phyloP scores from a whole-genome alignment of 2,797 vertebrate genomes.

The Ctenopoma multispine region DNA sequence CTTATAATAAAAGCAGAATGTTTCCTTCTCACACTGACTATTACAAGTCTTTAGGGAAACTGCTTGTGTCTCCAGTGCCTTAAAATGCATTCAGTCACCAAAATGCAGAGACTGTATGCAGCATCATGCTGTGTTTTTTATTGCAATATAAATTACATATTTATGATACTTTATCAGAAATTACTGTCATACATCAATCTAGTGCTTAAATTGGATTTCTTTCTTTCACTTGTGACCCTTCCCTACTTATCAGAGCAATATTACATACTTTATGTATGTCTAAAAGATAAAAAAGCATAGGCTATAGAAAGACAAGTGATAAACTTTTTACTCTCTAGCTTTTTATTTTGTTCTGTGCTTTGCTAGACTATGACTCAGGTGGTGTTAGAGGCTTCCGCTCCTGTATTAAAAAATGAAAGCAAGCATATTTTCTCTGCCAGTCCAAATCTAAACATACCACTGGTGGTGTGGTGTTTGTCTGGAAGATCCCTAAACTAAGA shows the following conservation, averaged over 20 bases:
- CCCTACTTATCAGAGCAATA: background rate
- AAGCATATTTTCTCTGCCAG: constrained; percentile 9
- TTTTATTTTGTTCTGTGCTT: background rate
- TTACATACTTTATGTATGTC: background rate
- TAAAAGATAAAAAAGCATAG: background rate
- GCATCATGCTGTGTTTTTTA: background rate
- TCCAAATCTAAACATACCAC: constrained; percentile 22
- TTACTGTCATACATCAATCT: background rate
- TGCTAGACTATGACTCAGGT: background rate
- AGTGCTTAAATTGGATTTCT: background rate
- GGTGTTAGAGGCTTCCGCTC: background rate
- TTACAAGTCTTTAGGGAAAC: too few relatives aligned
- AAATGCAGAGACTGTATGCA: too few relatives aligned
- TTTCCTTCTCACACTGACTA: too few relatives aligned
- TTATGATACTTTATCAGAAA: background rate
- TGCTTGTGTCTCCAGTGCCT: too few relatives aligned
- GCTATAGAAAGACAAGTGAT: background rate
- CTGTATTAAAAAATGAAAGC: constrained; percentile 14
- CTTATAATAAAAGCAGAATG: too few relatives aligned
- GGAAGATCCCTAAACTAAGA: constrained; percentile 16
- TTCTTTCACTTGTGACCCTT: background rate
- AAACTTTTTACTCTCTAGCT: background rate
- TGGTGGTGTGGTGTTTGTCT: constrained; percentile 21
- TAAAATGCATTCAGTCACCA: too few relatives aligned
- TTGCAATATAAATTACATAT: too few relatives aligned